Base-by-base conservation (phyloP, 2,113 vertebrate species). In the Amazona guildingii region DNA sequence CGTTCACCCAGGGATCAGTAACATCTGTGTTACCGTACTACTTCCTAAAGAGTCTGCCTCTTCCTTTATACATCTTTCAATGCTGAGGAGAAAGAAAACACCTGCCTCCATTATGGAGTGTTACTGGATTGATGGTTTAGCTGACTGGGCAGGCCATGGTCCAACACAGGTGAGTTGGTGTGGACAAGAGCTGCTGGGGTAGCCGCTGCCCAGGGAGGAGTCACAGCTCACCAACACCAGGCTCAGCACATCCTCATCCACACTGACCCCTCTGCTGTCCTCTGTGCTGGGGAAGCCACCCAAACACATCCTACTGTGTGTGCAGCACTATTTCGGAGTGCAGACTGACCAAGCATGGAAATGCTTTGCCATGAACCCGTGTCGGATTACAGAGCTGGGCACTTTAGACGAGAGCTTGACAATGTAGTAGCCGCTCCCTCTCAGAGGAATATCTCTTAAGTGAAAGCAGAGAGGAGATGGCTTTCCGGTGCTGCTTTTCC, bases 401-500 rank as follows among this genome's bases (percentile, higher is more conserved):
- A 27, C 90, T 79, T 77, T 9, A 76, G 90, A 48, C 12, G 76
- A 37, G 33, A 93, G 80, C 15, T 18, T 49, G 88, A 55, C 37
- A 7, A 48, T 3, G 62, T 31, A 61, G 95, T 83, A 95, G 76
- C 31, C 1, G 1, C 8, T 33, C 1, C 1, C 59, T 94, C 94
- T 91, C 96, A 9, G 25, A 69, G 92, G 92, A 95, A 35, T 89
- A 46, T 33, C 90, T 92, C 73, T 75, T 78, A 82, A 95, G 95
- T 68, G 83, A 73, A 89, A 77, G 84, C 95, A 90, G 79, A 83
- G 92, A 67, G 87, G 77, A 89, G 93, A 83, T 90, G 95, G 89
- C 93, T 91, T 84, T 95, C 84, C 94, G 89, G 90, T 70, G 87
- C 94, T 87, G 95, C 94, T 79, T 76, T 80, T 85, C 41, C 80